Base-by-base conservation (phyloP, 1,140 invertebrate genomes). In the Amyelois transitella region DNA sequence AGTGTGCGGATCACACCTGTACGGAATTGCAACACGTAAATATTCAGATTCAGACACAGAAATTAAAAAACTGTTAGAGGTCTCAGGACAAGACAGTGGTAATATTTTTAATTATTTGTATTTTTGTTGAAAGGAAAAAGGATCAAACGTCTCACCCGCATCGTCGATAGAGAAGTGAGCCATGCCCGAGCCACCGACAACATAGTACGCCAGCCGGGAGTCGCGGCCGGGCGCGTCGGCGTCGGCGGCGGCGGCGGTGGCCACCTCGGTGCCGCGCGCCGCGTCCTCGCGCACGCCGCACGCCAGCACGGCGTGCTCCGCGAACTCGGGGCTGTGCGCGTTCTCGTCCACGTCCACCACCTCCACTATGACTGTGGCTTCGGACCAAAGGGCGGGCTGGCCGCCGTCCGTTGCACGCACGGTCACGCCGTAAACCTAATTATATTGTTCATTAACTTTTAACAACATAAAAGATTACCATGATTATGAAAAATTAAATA, bases 281-380 rank as follows among this genome's bases (percentile, higher is more conserved):
- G 91, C 91, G 83, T 95, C 96, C 79, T 96, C 97, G 58, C 73
- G 88, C 49, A 97, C 92, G 60, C 86, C 90, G 24, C 93, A 93
- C 20, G 90, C 88, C 6, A 93, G 88, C 24, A 96, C 72, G 14
- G 95, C 69, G 14, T 94, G 94, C 79, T 96, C 96, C 18, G 91
- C 90, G 81, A 99, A 99, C 32, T 91, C 86, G 0, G 98, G 98
- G 19, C 96, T 88, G 74, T 94, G 91, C 2, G 93, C 83, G 82
- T 98, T 98, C 81, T 98, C 96, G 77, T 98, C 97, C 8, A 99
- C 96, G 88, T 99, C 96, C 43, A 96, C 92, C 18, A 99, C 92
- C 78, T 98, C 95, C 5, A 99, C 92, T 12, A 95, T 91, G 17
- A 96, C 89, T 43, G 92, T 92, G 25, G 93, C 92, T 65, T 96